phyloP scores from a whole-genome alignment of 2,888 invertebrate species.

The Zele albiditarsus region DNA sequence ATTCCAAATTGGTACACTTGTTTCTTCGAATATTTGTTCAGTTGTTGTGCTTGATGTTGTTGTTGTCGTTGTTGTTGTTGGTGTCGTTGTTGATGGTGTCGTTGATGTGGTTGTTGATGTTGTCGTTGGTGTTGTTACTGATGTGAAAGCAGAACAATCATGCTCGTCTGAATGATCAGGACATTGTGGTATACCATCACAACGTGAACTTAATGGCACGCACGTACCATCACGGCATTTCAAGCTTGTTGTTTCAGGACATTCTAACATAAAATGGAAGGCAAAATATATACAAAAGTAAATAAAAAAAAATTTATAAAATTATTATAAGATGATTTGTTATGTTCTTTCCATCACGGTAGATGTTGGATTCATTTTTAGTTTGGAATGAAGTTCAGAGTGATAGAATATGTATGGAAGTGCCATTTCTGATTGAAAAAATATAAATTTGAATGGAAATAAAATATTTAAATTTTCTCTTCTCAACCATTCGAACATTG shows the following conservation, averaged over 20 bases:
- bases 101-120: background rate
- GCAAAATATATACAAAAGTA: slow-evolving; percentile 34
- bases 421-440: no score
- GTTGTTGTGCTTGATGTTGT: slow-evolving; percentile 4
- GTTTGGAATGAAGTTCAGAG: no score
- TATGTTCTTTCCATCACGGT: background rate
- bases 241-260: slow-evolving; percentile 61
- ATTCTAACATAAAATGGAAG: slow-evolving; percentile 50
- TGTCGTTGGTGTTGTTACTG: background rate
- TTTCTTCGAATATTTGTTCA: slow-evolving; percentile 5
- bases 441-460: no score
- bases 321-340: slow-evolving; percentile 21
- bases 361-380: background rate
- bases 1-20: background rate
- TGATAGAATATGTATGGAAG: no score
- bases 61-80: background rate
- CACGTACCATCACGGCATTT: slow-evolving; percentile 77
- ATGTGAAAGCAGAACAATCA: slow-evolving; percentile 68
- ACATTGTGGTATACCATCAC: slow-evolving; percentile 78
- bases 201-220: slow-evolving; percentile 75
- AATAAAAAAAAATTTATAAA: slow-evolving; percentile 46
- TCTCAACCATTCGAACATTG: no score
- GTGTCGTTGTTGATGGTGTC: background rate
- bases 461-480: no score
- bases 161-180: slow-evolving; percentile 75